Percentiles rank a stretch among this genome's conserved stretches.
Conservation (phyloP, 2,797 vertebrate species). For the Chromobotia macracanthus region DNA sequence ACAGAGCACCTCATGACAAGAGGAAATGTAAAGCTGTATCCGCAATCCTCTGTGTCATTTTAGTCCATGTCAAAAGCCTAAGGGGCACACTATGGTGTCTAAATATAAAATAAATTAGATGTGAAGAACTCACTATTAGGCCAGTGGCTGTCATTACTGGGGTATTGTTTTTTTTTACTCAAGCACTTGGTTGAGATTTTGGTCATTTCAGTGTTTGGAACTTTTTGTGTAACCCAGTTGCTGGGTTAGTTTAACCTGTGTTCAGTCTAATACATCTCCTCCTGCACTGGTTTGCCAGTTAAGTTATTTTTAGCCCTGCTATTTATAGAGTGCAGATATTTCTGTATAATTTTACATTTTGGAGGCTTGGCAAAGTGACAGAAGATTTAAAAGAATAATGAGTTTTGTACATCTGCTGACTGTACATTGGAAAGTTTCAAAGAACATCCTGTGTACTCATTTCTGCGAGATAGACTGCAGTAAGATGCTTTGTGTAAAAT, state of each 20-base stretch:
- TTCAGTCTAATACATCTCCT: neutral
- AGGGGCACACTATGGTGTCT: neutral
- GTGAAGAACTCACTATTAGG: neutral
- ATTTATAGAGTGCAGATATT: neutral
- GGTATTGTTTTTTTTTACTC: neutral
- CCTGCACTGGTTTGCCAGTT: neutral
- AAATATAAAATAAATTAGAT: slow-evolving; percentile 20
- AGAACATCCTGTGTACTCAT: slow-evolving; percentile 29
- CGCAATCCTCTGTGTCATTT: slow-evolving; percentile 48
- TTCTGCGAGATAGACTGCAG: slow-evolving; percentile 14
- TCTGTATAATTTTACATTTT: neutral
- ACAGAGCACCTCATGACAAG: slow-evolving; percentile 34
- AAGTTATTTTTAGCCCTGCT: neutral
- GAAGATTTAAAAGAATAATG: slow-evolving; percentile 22
- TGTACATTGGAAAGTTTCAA: slow-evolving; percentile 19
- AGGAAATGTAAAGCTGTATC: slow-evolving; percentile 46
- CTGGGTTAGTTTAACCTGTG: neutral
- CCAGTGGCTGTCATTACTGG: neutral
- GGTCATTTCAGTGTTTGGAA: neutral
- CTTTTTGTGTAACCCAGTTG: neutral
- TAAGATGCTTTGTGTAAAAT: slow-evolving; percentile 11
- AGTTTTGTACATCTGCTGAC: slow-evolving; percentile 42
- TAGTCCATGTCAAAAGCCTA: slow-evolving; percentile 46
- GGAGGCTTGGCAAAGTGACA: neutral
- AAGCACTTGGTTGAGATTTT: neutral